Evolutionary conservation across 2,797 vertebrate species (phyloP).

Genomic region (Phataginus tricuspis): DNA sequence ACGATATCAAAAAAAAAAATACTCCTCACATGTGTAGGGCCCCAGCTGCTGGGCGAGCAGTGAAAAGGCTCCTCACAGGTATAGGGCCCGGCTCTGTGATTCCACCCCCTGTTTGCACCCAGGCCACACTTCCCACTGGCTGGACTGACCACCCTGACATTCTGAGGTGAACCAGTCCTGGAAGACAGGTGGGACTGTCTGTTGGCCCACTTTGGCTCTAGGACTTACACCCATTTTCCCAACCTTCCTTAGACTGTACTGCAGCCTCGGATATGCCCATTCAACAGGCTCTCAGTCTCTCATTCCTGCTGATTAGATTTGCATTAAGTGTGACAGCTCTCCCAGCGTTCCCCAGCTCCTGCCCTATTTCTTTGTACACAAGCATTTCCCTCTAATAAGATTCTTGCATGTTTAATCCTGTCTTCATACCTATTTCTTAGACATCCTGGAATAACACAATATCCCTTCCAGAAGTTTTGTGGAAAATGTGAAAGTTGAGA

Average conservation of each 20-base stretch:
- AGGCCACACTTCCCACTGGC: neutral
- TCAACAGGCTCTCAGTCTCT: neutral
- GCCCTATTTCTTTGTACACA: neutral
- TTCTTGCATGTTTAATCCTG: neutral
- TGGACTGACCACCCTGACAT: neutral
- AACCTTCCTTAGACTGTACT: neutral
- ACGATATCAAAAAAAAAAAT: too few relatives aligned
- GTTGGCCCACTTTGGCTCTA: neutral
- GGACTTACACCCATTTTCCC: neutral
- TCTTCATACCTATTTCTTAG: neutral
- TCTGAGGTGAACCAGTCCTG: neutral
- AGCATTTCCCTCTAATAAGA: neutral
- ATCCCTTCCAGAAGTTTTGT: neutral
- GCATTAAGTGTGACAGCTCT: neutral
- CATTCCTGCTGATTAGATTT: neutral
- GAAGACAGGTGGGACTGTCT: neutral
- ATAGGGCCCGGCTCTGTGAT: accelerated
- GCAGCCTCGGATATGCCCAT: neutral
- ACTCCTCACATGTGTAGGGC: too few relatives aligned
- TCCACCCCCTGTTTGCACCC: neutral
- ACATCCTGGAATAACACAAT: neutral
- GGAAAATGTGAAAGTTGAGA: neutral
- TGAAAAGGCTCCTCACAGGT: neutral
- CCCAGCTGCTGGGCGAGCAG: too few relatives aligned
- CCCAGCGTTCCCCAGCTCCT: neutral